Percentiles rank a stretch among this genome's conserved stretches.
Conservation (phyloP, 2,797 vertebrate genomes). For the Pangasius krempfi region DNA sequence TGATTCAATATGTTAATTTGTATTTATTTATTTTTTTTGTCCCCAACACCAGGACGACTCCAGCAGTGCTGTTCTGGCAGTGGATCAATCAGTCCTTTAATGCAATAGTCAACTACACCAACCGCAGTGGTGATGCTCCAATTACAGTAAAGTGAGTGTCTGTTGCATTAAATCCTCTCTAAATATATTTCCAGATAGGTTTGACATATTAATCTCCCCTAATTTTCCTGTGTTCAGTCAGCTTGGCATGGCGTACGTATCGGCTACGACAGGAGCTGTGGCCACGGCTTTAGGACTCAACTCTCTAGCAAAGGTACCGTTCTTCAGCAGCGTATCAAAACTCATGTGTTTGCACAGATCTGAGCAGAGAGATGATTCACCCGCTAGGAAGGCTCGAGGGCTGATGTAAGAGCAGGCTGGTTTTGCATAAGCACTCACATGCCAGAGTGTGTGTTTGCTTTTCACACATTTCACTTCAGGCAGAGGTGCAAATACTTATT, state of each 20-base stretch:
- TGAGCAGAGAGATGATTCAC: neutral
- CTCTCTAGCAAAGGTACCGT: constrained; percentile 90
- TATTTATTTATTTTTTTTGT: neutral
- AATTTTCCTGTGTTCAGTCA: constrained; percentile 82
- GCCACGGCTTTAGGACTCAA: constrained; percentile 96
- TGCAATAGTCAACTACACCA: constrained; percentile 96
- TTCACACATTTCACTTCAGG: neutral
- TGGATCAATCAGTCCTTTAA: constrained; percentile 99
- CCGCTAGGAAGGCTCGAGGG: neutral
- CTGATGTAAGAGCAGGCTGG: neutral
- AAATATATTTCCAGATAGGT: constrained; percentile 12
- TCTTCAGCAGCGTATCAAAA: neutral
- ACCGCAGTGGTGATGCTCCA: constrained; percentile 94
- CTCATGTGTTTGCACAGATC: neutral
- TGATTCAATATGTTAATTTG: neutral
- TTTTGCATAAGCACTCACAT: neutral
- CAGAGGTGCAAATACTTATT: neutral
- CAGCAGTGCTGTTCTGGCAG: constrained; percentile 96
- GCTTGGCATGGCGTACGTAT: constrained; percentile 93
- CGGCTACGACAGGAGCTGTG: constrained; percentile 94
- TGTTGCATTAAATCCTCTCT: neutral
- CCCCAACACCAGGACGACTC: constrained; percentile 81
- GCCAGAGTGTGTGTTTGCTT: neutral
- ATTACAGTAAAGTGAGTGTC: constrained; percentile 85
- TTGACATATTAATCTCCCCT: constrained; percentile 46